Percentiles rank a stretch among this genome's conserved stretches.
These are phyloP conservation scores for Stomorhina lunata DNA, from an alignment of 2,888 invertebrate genomes.

Conservation along the genomic window DNA sequence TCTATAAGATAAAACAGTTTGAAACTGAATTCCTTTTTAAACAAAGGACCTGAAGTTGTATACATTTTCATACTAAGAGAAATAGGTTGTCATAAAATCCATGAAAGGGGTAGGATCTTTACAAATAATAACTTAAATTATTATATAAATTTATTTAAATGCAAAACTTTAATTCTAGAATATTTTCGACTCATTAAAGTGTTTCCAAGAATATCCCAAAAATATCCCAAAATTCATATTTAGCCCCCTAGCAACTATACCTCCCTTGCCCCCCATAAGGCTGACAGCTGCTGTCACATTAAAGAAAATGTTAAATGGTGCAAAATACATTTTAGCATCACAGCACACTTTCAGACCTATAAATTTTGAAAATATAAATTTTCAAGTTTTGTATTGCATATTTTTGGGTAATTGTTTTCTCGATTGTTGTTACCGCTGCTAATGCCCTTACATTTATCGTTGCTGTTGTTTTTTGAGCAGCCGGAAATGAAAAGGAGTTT, in stretches of 20 bases:
- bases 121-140: too few species aligned
- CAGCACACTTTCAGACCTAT: neutral
- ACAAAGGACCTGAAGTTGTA: neutral
- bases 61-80: neutral
- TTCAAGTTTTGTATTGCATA: neutral
- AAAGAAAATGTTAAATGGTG: neutral
- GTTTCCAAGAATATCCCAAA: too few species aligned
- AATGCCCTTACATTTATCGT: neutral
- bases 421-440: neutral
- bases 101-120: too few species aligned
- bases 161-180: too few species aligned
- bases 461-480: neutral
- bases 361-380: neutral
- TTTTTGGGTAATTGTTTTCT: neutral
- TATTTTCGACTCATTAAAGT: too few species aligned
- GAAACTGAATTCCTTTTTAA: neutral
- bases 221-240: too few species aligned
- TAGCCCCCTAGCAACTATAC: too few species aligned
- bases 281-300: neutral
- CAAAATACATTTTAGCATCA: neutral
- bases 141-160: too few species aligned
- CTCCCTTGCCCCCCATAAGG: neutral
- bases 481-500: conserved; percentile 35
- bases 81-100: neutral
- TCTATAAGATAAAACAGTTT: neutral